phyloP scores from a whole-genome alignment of 2,888 invertebrate species.

The Siphlonurus alternatus region DNA sequence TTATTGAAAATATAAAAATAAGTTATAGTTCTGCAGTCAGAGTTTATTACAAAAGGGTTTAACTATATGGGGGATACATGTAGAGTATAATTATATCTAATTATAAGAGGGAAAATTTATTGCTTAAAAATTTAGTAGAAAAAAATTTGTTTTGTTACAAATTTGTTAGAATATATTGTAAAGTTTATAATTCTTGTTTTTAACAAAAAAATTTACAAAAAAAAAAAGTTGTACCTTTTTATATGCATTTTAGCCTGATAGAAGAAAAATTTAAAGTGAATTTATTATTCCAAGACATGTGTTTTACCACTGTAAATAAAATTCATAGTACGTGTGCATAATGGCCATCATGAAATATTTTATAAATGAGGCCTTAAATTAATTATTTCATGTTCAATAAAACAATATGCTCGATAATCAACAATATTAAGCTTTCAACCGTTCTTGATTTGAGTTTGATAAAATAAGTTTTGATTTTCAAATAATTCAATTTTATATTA shows the following conservation, averaged over 20 bases:
- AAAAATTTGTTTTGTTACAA: background rate
- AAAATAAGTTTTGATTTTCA: too few species aligned
- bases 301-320: too few species aligned
- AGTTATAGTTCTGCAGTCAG: background rate
- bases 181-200: background rate
- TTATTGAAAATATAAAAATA: background rate
- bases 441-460: too few species aligned
- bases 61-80: background rate
- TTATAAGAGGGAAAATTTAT: background rate
- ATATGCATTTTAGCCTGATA: background rate
- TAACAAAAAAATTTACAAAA: background rate
- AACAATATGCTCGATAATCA: too few species aligned
- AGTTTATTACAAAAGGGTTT: background rate
- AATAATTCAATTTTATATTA: too few species aligned
- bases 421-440: too few species aligned
- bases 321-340: too few species aligned
- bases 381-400: too few species aligned
- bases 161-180: background rate
- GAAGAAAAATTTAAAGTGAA: too few species aligned
- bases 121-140: background rate
- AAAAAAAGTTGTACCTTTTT: background rate
- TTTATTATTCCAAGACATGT: too few species aligned
- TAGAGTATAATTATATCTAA: background rate
- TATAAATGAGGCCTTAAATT: too few species aligned
- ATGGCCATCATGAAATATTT: too few species aligned